phyloP scores from a whole-genome alignment of 2,888 invertebrate genomes.

The Tachina grossa region DNA sequence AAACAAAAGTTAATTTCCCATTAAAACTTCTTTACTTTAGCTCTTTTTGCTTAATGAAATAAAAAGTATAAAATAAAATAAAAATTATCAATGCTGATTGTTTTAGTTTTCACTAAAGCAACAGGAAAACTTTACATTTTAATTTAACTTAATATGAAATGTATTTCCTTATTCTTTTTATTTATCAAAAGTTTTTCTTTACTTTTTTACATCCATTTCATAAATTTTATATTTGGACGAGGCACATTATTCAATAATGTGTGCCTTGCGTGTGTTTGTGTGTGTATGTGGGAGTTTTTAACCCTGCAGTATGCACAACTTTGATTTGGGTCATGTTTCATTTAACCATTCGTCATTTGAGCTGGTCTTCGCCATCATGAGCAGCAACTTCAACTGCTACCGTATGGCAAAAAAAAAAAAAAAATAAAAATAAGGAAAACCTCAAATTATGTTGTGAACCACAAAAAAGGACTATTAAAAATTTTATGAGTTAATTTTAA shows the following conservation, averaged over 20 bases:
- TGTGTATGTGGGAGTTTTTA: background rate
- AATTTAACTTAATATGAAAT: slow-evolving; percentile 36
- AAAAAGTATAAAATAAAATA: background rate
- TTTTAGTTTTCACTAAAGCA: background rate
- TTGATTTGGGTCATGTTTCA: slow-evolving; percentile 43
- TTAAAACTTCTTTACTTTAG: background rate
- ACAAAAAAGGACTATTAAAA: slow-evolving; percentile 71
- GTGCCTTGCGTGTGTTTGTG: background rate
- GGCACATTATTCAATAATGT: slow-evolving; percentile 13
- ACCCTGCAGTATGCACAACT: slow-evolving; percentile 3
- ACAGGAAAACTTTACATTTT: slow-evolving; percentile 3
- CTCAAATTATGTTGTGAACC: slow-evolving; percentile 71
- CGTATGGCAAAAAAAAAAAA: background rate
- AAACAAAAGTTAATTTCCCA: background rate
- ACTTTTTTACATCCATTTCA: slow-evolving; percentile 37
- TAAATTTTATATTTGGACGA: slow-evolving; percentile 43
- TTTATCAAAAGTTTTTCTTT: background rate
- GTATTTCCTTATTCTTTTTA: background rate
- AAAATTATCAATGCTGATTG: background rate
- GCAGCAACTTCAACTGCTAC: slow-evolving; percentile 15
- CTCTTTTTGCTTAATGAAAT: no score
- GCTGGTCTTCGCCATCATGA: slow-evolving; percentile 40
- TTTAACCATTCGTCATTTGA: slow-evolving; percentile 55
- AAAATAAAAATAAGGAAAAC: slow-evolving; percentile 30
- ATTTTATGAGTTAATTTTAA: slow-evolving; percentile 72